Conservation (phyloP, 2,113 vertebrate species). For the Anhinga rufa region DNA sequence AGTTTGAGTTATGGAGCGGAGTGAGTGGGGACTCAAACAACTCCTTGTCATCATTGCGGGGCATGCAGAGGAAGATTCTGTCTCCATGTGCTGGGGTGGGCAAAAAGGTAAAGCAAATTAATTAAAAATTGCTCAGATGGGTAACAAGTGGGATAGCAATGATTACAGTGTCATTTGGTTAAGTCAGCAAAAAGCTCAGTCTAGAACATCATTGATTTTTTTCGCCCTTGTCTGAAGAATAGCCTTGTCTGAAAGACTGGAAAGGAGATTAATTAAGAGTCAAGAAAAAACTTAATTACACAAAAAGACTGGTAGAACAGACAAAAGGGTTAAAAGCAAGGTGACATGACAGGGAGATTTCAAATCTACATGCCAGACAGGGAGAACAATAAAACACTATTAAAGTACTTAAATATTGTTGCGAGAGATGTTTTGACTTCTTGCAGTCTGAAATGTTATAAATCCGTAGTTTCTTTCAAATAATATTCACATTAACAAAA, state of each 20-base stretch:
- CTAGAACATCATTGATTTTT: not conserved
- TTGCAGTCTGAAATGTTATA: not conserved
- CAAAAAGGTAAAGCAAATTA: not conserved
- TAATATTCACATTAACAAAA: not conserved
- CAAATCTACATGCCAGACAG: not conserved
- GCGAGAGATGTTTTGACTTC: not conserved
- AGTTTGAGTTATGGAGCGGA: not conserved
- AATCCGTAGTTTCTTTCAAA: not conserved
- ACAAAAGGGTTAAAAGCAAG: not conserved
- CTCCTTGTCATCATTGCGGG: not conserved
- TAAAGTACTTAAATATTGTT: not conserved
- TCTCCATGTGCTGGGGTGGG: not conserved
- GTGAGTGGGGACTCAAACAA: not conserved
- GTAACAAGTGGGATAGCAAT: not conserved
- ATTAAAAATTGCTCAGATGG: not conserved
- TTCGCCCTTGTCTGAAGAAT: not conserved
- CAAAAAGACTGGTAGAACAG: not conserved
- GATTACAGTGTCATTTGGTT: not conserved
- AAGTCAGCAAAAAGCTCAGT: not conserved
- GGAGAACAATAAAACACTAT: not conserved
- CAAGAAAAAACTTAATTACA: not conserved
- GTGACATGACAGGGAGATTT: not conserved
- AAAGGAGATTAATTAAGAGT: not conserved
- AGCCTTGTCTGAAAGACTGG: not conserved
- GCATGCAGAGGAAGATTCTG: not conserved